Percentiles rank a stretch among this genome's conserved stretches.
Conservation (phyloP, 1,140 invertebrate genomes). For the Conus betulinus region DNA sequence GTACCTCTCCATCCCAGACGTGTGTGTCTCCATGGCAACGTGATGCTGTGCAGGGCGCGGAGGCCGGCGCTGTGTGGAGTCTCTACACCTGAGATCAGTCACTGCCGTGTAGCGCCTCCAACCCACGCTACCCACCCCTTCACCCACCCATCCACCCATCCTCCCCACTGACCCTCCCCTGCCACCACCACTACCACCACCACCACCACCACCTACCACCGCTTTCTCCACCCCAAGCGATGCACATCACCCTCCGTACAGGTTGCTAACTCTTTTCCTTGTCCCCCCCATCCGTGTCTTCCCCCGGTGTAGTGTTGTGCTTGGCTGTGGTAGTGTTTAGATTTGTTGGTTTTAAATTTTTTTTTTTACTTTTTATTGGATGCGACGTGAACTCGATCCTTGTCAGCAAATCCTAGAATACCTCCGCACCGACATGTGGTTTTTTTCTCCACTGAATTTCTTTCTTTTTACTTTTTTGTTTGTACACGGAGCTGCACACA, state of each 20-base stretch:
- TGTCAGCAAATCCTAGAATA: no score
- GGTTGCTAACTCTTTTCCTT: no score
- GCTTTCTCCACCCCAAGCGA: not conserved
- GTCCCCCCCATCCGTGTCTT: no score
- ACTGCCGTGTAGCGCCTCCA: not conserved
- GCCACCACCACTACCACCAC: not conserved
- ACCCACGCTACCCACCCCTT: not conserved
- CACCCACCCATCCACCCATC: not conserved
- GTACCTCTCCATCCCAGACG: not conserved
- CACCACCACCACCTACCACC: no score
- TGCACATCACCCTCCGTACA: not conserved
- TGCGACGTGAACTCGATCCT: no score
- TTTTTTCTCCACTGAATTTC: not conserved
- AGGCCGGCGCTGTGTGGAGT: not conserved
- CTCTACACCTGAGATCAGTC: not conserved
- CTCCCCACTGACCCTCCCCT: constrained; percentile 14
- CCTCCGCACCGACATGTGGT: no score
- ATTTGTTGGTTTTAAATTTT: no score
- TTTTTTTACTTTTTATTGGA: no score
- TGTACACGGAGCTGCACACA: no score
- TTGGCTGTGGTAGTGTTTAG: no score
- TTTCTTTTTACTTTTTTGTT: not conserved
- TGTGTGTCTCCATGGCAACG: constrained; percentile 1
- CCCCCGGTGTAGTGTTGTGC: no score
- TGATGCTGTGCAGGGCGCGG: not conserved